A percentile compares a stretch with the other conserved stretches of the same genome.
phyloP scores from a whole-genome alignment of 2,113 vertebrate genomes.

The Anoura caudifer region DNA sequence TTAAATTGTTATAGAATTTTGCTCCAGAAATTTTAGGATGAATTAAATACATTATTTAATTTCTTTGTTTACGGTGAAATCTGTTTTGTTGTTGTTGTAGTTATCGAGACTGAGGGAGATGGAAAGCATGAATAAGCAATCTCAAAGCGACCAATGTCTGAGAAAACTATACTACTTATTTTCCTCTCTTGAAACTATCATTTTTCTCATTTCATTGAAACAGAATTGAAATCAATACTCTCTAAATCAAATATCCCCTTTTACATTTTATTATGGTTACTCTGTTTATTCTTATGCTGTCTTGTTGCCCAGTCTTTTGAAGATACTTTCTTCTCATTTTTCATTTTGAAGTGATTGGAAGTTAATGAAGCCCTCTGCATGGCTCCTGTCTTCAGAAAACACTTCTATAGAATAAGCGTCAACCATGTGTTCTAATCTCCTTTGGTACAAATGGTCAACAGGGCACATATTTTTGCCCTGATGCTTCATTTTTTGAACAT shows the following conservation, averaged over 20 bases:
- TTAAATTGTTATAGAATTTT: slow-evolving; percentile 19
- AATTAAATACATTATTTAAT: not conserved
- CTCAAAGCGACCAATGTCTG: not conserved
- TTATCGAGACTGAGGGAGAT: not conserved
- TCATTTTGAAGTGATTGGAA: slow-evolving; percentile 67
- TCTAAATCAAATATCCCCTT: not conserved
- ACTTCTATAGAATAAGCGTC: slow-evolving; percentile 58
- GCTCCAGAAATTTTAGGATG: not conserved
- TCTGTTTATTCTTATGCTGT: not conserved
- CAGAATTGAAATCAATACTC: slow-evolving; percentile 13
- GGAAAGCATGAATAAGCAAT: not conserved
- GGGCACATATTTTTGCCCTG: slow-evolving; percentile 74
- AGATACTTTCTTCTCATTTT: slow-evolving; percentile 65
- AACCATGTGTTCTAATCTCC: slow-evolving; percentile 74
- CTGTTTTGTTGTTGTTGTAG: not conserved
- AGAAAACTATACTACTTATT: not conserved
- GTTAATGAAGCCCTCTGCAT: slow-evolving; percentile 72
- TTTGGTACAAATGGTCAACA: slow-evolving; percentile 79
- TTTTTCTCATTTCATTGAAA: slow-evolving; percentile 38
- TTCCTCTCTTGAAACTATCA: not conserved
- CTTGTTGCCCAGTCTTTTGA: slow-evolving; percentile 55
- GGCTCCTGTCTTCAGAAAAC: slow-evolving; percentile 67
- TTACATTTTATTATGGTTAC: not conserved
- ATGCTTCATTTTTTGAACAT: slow-evolving; percentile 76
- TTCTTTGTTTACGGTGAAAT: slow-evolving; percentile 1